Evolutionary conservation across 2,888 invertebrate genomes (phyloP).

Genomic region (Caprella mutica): DNA sequence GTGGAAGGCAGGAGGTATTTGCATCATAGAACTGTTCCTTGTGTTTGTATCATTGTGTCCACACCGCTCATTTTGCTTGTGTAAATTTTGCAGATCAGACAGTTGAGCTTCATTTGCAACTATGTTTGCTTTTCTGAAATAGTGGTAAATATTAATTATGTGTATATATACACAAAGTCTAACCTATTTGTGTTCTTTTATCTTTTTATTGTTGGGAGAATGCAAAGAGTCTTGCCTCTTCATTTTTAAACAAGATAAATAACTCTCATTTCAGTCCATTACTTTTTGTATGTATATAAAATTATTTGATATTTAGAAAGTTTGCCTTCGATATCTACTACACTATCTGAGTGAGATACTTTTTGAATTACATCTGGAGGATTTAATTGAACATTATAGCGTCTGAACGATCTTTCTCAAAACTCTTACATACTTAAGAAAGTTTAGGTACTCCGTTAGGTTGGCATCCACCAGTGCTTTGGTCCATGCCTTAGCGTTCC

Average conservation of each 20-base stretch:
- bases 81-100: no score
- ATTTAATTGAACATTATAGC: no score
- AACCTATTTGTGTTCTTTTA: no score
- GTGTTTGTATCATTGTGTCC: no score
- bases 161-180: no score
- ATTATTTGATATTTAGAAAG: no score
- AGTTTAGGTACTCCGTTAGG: slow-evolving; percentile 22
- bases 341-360: no score
- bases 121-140: not conserved
- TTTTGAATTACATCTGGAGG: no score
- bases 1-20: slow-evolving; percentile 1
- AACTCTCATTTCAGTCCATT: not conserved
- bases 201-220: no score
- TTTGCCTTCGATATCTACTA: no score
- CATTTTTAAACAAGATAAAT: not conserved
- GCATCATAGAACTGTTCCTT: not conserved
- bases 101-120: not conserved
- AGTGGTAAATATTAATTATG: not conserved
- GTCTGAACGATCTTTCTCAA: not conserved
- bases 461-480: slow-evolving; percentile 14
- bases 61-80: no score
- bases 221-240: not conserved
- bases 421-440: slow-evolving; percentile 5
- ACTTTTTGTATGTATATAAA: no score
- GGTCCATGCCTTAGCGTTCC: slow-evolving; percentile 7